Evolutionary conservation across 1,140 invertebrate species (phyloP).

Genomic region (Papilio polytes): DNA sequence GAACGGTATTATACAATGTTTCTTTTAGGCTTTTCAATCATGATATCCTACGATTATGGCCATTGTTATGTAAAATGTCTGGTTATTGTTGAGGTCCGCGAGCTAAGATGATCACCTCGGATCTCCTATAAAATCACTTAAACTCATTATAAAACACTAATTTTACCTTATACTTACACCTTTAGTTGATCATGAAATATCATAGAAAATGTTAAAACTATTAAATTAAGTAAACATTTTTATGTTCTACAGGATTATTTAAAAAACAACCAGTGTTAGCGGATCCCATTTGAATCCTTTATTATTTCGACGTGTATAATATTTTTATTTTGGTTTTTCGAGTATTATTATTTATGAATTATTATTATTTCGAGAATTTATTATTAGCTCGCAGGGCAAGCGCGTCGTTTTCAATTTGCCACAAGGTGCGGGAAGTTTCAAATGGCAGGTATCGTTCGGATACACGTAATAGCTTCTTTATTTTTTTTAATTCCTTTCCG

Average conservation of each 20-base stretch:
- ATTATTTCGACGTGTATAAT: slow-evolving; percentile 81
- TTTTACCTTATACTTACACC: too few relatives aligned
- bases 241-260: neutral
- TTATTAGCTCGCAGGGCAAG: slow-evolving; percentile 77
- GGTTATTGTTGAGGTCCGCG: too few relatives aligned
- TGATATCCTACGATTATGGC: neutral
- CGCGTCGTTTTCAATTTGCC: slow-evolving; percentile 81
- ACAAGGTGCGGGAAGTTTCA: slow-evolving; percentile 63
- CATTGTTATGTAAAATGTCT: neutral
- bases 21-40: neutral
- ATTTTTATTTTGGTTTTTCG: slow-evolving; percentile 79
- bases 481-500: slow-evolving; percentile 69
- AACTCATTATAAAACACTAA: too few relatives aligned
- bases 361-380: slow-evolving; percentile 82
- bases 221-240: slow-evolving; percentile 15
- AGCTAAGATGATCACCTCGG: too few relatives aligned
- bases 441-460: slow-evolving; percentile 61
- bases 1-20: neutral
- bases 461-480: slow-evolving; percentile 48
- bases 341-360: slow-evolving; percentile 84
- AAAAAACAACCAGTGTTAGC: slow-evolving; percentile 64
- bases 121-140: too few relatives aligned
- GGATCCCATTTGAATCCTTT: slow-evolving; percentile 71
- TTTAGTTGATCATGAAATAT: too few relatives aligned
- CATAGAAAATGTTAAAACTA: neutral